These are phyloP conservation scores for Melanotus villosus DNA, from an alignment of 2,888 invertebrate genomes.

Conservation along the genomic window DNA sequence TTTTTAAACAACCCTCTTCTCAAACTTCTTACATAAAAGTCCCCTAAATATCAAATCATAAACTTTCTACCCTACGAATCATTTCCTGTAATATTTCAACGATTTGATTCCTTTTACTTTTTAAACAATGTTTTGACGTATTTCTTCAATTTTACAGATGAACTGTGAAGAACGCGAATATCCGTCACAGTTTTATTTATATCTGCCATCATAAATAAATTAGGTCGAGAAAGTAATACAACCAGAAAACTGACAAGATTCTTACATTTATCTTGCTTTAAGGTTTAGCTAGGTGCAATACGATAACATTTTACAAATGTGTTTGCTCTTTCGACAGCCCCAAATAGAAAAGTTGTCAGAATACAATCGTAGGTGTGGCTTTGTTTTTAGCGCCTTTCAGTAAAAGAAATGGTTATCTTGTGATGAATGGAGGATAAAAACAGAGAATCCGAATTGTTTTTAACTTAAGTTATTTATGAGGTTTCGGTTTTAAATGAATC, in stretches of 20 bases:
- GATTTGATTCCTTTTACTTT: too few species aligned
- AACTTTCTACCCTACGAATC: too few species aligned
- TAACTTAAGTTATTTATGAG: too few species aligned
- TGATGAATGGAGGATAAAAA: not conserved
- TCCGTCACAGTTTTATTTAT: not conserved
- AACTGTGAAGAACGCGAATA: too few species aligned
- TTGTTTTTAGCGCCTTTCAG: not conserved
- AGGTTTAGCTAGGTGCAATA: not conserved
- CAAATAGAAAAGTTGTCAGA: conserved; percentile 2
- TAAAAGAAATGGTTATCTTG: not conserved
- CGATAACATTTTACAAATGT: not conserved
- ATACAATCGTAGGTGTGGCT: conserved; percentile 3
- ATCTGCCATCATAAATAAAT: not conserved
- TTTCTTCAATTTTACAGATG: too few species aligned
- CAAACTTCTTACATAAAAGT: too few species aligned
- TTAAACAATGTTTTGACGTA: too few species aligned
- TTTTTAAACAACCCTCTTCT: too few species aligned
- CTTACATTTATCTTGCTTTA: not conserved
- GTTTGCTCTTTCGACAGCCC: conserved; percentile 1
- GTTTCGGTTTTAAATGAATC: too few species aligned
- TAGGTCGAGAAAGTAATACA: not conserved
- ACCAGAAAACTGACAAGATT: not conserved
- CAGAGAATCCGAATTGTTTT: too few species aligned
- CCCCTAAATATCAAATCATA: too few species aligned
- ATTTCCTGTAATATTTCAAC: too few species aligned